Base-by-base conservation (phyloP, 2,888 invertebrate species). In the Congeria kusceri region DNA sequence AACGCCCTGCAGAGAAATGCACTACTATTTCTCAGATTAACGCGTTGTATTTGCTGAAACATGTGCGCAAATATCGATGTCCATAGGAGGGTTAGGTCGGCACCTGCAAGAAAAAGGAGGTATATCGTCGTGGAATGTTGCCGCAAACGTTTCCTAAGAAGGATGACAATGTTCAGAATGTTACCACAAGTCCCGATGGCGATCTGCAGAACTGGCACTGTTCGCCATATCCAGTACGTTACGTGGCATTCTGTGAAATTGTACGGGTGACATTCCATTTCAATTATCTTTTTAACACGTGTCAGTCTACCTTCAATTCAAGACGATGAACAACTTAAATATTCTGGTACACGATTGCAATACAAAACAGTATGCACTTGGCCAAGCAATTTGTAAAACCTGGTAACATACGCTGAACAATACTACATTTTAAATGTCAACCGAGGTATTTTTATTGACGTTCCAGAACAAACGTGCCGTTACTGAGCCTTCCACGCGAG, bases 221-320 rank as follows among this genome's bases (percentile, higher is more conserved):
- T 58, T 28, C 58, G 3, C 58, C 58, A 58, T 15, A 58, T 58
- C 58, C 58, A 58, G 27, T 27, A 58, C n/a, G 28, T n/a, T 25
- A 58, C 18, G 28, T 29, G 15, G 27, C 58, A 58, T 27, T 27
- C 58, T 7, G 23, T 29, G 18, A n/a, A 29, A 28, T n/a, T 13
- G 29, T 29, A 11, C 2, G 28, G 25, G 13, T 15, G 9, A 58
- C 58, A 58, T 27, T n/a, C n/a, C n/a, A n/a, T n/a, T n/a, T n/a
- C n/a, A n/a, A n/a, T n/a, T n/a, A n/a, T n/a, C n/a, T n/a, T n/a
- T n/a, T n/a, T n/a, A n/a, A n/a, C n/a, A n/a, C n/a, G n/a, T n/a
- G n/a, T n/a, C n/a, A n/a, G n/a, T n/a, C n/a, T n/a, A n/a, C n/a
- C n/a, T n/a, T n/a, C n/a, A n/a, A n/a, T n/a, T n/a, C n/a, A n/a